Conservation (phyloP, 2,888 invertebrate genomes). For the Chirona hameri region DNA sequence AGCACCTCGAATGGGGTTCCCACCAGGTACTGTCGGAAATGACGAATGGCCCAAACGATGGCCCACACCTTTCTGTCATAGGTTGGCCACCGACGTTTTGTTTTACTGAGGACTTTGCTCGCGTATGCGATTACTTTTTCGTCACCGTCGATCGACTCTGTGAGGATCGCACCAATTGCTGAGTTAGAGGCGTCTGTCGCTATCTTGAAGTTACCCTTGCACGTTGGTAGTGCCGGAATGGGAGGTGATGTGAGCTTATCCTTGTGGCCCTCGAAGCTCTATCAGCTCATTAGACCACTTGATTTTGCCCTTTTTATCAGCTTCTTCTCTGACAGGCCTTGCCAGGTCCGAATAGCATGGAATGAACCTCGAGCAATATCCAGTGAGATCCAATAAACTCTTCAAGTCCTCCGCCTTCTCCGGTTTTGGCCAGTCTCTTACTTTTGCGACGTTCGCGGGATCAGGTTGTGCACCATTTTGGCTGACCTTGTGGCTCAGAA, state of each 20-base stretch:
- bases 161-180: background rate
- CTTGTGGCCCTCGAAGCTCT: background rate
- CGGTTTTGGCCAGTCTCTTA: background rate
- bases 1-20: background rate
- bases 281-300: background rate
- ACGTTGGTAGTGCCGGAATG: background rate
- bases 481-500: background rate
- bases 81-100: background rate
- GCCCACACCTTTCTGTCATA: background rate
- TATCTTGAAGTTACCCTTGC: background rate
- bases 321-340: background rate
- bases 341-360: background rate
- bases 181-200: background rate
- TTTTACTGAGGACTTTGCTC: background rate
- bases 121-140: background rate
- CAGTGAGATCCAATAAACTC: background rate
- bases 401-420: background rate
- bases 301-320: background rate
- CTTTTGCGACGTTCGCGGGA: background rate
- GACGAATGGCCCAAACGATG: background rate
- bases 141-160: background rate
- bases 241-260: background rate
- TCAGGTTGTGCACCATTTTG: background rate
- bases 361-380: background rate
- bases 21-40: background rate